Evolutionary conservation across 2,888 invertebrate genomes (phyloP), one percentile per base, ranked within the genome.

Genomic region (Eremobia ochroleuca): DNA sequence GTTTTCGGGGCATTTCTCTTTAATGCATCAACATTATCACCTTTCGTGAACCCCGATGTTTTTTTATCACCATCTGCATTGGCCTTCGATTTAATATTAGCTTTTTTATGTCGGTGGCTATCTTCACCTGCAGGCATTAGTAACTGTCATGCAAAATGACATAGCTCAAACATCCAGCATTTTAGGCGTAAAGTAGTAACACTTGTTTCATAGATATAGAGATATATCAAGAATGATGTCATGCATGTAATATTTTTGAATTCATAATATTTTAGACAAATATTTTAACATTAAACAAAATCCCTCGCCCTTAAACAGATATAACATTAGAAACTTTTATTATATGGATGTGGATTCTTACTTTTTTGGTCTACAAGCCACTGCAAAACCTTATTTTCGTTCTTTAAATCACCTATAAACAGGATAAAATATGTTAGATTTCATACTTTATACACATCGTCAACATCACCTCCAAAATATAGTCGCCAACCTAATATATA

Each of bases 321-420:
- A 79, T 87, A 78, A 88, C 77, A 92, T 90, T 91, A 88, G 89
- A 91, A 91, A 92, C 90, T 87, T 92, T 92, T 94, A 92, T 91
- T 92, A 95, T 95, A 96, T 96, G 96, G 97, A 96, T 97, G 97
- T 97, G 97, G 97, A 97, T 97, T 97, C 99, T 99, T 99, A 99
- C 99, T 98, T 98, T 99, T 98, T 97, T 99, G 99, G 97, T 98
- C 98, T 97, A 98, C 97, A 97, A 99, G 98, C 99, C 99, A 99
- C 97, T 98, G 98, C 97, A 99, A 98, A 97, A 99, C 99, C 97
- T 98, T 98, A 97, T 98, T 98, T 98, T 99, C 98, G 96, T 98
- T 98, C 98, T 98, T 98, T 97, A 99, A 98, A 98, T 99, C 98
- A 97, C 99, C 99, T 99, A 98, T 97, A 98, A 97, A 96, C 93